Evolutionary conservation across 2,797 vertebrate genomes (phyloP).

Genomic region (Liparis tanakae): DNA sequence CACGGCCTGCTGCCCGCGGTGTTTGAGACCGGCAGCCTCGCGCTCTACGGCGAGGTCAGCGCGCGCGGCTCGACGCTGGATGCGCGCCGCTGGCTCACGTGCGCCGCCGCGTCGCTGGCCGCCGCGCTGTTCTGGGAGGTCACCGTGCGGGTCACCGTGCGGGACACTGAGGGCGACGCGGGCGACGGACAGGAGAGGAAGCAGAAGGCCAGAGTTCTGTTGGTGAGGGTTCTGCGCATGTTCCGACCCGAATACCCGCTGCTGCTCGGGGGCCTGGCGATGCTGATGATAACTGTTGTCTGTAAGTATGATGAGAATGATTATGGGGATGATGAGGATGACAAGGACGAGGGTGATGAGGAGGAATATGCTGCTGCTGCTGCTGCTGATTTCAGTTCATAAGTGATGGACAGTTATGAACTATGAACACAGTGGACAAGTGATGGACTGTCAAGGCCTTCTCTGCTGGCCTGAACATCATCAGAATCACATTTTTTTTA

Average conservation of each 20-base stretch:
- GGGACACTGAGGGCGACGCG: slow-evolving; percentile 41
- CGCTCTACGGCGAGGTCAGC: slow-evolving; percentile 43
- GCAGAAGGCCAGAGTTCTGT: slow-evolving; percentile 66
- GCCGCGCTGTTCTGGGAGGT: slow-evolving; percentile 80
- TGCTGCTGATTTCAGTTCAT: neutral
- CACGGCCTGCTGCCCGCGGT: slow-evolving; percentile 74
- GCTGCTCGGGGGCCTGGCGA: slow-evolving; percentile 73
- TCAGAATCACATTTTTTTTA: too few species aligned
- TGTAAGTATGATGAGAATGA: slow-evolving; percentile 77
- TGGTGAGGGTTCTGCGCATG: slow-evolving; percentile 77
- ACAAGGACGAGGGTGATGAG: too few species aligned
- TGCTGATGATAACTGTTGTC: slow-evolving; percentile 80
- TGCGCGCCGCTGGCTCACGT: slow-evolving; percentile 62
- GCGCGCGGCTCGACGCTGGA: slow-evolving; percentile 29
- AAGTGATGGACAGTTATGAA: neutral
- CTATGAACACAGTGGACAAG: neutral
- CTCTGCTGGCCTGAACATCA: too few species aligned
- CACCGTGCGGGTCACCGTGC: slow-evolving; percentile 66
- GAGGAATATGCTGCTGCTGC: too few species aligned
- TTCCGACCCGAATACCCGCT: slow-evolving; percentile 69
- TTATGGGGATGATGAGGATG: neutral
- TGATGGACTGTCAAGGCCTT: too few species aligned
- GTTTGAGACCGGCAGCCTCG: slow-evolving; percentile 64
- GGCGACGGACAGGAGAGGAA: slow-evolving; percentile 34
- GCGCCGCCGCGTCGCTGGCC: slow-evolving; percentile 69